Conservation (phyloP, 2,113 vertebrate genomes). For the Rhinolophus ferrumequinum region DNA sequence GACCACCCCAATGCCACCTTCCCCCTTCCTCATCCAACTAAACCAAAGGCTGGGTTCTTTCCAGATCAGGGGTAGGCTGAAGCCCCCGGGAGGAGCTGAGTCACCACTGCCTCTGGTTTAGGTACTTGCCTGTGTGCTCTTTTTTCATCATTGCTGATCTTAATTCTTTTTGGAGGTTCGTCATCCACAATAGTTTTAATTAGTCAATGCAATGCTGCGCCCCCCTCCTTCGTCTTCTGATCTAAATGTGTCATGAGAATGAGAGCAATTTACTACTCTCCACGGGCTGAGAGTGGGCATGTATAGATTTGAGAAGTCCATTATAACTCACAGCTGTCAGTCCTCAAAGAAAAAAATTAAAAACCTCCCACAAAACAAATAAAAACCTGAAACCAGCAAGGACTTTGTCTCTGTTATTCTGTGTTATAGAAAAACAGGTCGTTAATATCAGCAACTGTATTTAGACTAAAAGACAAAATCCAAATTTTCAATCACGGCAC, state of each 20-base stretch:
- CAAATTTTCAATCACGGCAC: not conserved
- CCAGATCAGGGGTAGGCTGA: not conserved
- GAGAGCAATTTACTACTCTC: not conserved
- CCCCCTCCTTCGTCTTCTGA: not conserved
- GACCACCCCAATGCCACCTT: not conserved
- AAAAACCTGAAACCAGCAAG: not conserved
- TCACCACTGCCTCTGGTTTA: not conserved
- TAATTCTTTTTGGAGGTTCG: not conserved
- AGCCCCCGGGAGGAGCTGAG: not conserved
- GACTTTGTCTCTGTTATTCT: not conserved
- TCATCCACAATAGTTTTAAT: not conserved
- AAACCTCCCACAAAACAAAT: not conserved
- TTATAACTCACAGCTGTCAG: not conserved
- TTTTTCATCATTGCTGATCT: not conserved
- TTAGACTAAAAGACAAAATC: not conserved
- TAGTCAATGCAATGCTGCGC: not conserved
- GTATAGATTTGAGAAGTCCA: not conserved
- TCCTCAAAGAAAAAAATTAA: not conserved
- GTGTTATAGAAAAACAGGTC: not conserved
- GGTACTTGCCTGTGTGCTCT: not conserved
- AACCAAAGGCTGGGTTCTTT: not conserved
- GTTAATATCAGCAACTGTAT: not conserved
- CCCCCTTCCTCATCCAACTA: not conserved
- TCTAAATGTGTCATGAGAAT: constrained; percentile 35
- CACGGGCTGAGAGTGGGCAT: not conserved